Base-by-base conservation (phyloP, 2,113 vertebrate species). In the Hippocampus zosterae region DNA sequence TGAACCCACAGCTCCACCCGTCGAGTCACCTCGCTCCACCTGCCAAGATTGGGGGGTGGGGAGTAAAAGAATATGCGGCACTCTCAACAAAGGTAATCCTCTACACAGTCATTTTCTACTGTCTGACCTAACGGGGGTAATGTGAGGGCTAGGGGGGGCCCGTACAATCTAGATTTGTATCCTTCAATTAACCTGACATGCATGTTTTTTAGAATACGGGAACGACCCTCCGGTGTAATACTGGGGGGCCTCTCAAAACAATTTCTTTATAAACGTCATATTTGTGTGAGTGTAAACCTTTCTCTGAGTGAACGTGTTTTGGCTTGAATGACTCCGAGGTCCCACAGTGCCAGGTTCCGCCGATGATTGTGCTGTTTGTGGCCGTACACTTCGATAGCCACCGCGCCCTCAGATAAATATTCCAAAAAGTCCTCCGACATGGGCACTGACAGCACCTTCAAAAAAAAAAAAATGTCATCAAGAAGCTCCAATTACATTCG, bases 11-110 rank as follows among this genome's bases (percentile, higher is more conserved):
- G 80, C 73, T 98, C 97, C 61, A 99, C 82, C 52, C 95, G 96
- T n/a, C 97, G 93, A 0, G 95, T 98, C 62, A 99, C 96, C 81
- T 99, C 97, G 7, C 97, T 98, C 97, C 96, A 99, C 72, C 97
- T 98, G 89, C 70, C 41, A 15, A 65, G 41, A 29, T 59, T 23
- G 55, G 73, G 60, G 60, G 41, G 15, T 8, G 16, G 37, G 21
- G 44, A n/a, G 23, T 1, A 41, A 41, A 60, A 33, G 2, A 18
- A 60, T 56, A 27, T 56, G 9, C 55, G 16, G 16, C 13, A 15
- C n/a, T 55, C 10, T 3, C 2, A 53, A 53, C 21, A 53, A 55
- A 15, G 8, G 8, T 23, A 11, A 21, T 55, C 52, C 18, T 52
- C 46, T 5, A 5, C 16, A 19, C 50, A 52, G 8, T n/a, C 52